phyloP scores from a whole-genome alignment of 2,888 invertebrate species.

The Aromia moschata region DNA sequence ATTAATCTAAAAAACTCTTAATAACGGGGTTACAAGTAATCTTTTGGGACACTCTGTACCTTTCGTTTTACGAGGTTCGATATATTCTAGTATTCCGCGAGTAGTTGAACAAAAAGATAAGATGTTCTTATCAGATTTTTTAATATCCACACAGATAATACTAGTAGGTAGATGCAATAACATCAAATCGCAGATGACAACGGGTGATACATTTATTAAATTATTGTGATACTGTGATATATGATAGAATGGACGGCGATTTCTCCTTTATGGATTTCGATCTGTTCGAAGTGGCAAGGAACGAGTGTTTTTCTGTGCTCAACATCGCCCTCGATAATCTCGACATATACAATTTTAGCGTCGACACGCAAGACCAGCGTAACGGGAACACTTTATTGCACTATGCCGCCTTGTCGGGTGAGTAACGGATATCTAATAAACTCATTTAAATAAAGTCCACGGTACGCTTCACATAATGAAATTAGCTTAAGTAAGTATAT shows the following conservation, averaged over 20 bases:
- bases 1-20: too few species aligned
- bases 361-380: conserved; percentile 40
- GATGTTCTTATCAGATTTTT: conserved; percentile 13
- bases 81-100: background rate
- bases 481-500: background rate
- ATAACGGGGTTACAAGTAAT: too few species aligned
- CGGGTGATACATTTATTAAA: background rate
- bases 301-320: conserved; percentile 41
- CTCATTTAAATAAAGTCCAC: background rate
- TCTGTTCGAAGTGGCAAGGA: conserved; percentile 42
- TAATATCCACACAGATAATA: background rate
- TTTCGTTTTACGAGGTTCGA: background rate
- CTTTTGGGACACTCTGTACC: background rate
- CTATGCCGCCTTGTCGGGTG: conserved; percentile 44
- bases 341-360: conserved; percentile 42
- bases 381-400: conserved; percentile 45
- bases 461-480: background rate
- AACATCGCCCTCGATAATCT: conserved; percentile 46
- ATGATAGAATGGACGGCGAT: conserved; percentile 31
- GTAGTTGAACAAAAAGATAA: background rate
- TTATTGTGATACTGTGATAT: background rate
- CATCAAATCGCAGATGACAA: background rate
- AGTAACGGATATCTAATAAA: background rate
- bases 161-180: background rate
- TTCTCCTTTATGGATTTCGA: conserved; percentile 46